Evolutionary conservation across 2,113 vertebrate species (phyloP), one percentile per base, ranked within the genome.

Genomic region (Zootoca vivipara): DNA sequence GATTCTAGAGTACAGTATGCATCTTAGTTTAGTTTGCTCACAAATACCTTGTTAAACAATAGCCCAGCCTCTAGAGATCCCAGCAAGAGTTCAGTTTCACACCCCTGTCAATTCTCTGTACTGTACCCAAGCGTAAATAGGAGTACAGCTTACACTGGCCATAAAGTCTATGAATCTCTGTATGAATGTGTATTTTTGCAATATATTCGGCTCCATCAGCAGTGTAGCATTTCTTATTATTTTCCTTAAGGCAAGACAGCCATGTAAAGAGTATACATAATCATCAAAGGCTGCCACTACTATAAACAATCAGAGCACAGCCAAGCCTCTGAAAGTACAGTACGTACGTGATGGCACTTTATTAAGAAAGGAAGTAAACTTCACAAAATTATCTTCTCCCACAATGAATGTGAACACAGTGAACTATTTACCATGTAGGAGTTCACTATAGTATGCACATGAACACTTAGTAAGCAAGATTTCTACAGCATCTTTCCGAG

Each of bases 181-280:
- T 62, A 7, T 88, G 70, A 64, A 81, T 81, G 72, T 81, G 89
- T 90, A 87, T 92, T 62, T 2, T 46, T 30, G 18, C 3, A 70
- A 78, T 15, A 62, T 87, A 89, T 56, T 56, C 91, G 86, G 82
- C 33, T 93, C 85, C 72, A 86, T 89, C 74, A 86, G 56, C 65
- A 88, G 89, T 40, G 94, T 89, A 92, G 85, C 64, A 85, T 87
- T 80, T 46, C 90, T 89, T 89, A 92, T 89, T 42, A 85, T 93
- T 95, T 94, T 92, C 90, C 86, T 93, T 93, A 95, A 91, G 93
- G 88, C 91, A 92, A 91, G 74, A 89, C 85, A 87, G 89, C 33
- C 0, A 0, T 74, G 28, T 28, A 89, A 46, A 62, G 52, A 86
- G 62, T 90, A 93, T 62, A 87, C 65, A 73, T 73, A 33, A 88